Conservation (phyloP, 2,113 vertebrate species). For the Tachysurus fulvidraco region DNA sequence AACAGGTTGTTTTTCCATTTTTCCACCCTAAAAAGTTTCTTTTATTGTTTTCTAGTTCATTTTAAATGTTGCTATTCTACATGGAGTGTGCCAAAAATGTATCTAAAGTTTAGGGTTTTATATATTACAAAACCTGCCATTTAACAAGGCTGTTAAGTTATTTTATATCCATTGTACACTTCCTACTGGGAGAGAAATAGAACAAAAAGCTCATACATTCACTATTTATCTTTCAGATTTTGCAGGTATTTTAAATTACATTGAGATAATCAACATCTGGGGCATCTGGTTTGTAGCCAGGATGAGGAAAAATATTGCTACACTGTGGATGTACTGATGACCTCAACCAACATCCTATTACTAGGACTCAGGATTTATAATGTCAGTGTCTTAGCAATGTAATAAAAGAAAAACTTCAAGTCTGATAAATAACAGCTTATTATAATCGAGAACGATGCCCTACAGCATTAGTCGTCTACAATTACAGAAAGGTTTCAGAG, state of each 20-base stretch:
- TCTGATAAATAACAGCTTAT: not conserved
- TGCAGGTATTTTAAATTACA: not conserved
- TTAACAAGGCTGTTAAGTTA: no score
- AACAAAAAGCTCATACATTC: not conserved
- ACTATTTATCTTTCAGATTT: not conserved
- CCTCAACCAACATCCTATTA: not conserved
- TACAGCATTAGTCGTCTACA: not conserved
- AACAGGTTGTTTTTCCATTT: no score
- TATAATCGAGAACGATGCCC: not conserved
- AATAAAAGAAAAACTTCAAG: not conserved
- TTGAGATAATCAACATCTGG: not conserved
- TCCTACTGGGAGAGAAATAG: not conserved
- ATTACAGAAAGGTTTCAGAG: not conserved
- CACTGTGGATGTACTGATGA: not conserved
- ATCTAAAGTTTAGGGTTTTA: no score
- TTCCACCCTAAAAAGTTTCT: no score
- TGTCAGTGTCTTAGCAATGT: not conserved
- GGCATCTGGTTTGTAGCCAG: not conserved
- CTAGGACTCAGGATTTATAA: not conserved
- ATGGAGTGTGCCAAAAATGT: no score
- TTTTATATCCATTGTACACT: no score
- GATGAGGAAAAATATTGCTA: not conserved
- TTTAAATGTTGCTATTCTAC: no score
- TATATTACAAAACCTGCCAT: no score
- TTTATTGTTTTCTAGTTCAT: no score